A percentile compares a stretch with the other conserved stretches of the same genome.
phyloP scores from a whole-genome alignment of 2,888 invertebrate genomes.

The Pyrocoelia pectoralis region DNA sequence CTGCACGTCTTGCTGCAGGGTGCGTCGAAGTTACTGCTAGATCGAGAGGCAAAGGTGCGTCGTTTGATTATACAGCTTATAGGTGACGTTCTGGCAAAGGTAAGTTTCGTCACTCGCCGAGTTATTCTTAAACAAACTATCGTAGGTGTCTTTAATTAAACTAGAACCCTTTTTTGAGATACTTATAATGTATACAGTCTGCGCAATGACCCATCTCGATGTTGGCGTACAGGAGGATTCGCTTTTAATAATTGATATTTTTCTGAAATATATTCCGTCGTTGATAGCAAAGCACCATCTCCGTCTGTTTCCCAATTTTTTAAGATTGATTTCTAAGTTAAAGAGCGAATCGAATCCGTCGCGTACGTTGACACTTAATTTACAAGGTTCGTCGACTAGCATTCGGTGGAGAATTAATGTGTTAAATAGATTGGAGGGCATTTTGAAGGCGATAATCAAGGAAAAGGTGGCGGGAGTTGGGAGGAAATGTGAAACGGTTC shows the following conservation, averaged over 20 bases:
- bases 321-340: slow-evolving; percentile 84
- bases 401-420: slow-evolving; percentile 83
- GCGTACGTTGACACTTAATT: slow-evolving; percentile 72
- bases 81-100: slow-evolving; percentile 58
- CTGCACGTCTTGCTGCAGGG: slow-evolving; percentile 75
- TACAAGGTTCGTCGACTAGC: slow-evolving; percentile 76
- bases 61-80: slow-evolving; percentile 67
- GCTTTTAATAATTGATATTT: slow-evolving; percentile 76
- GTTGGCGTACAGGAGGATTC: slow-evolving; percentile 84
- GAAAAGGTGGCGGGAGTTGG: background rate
- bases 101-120: too few relatives aligned
- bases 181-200: slow-evolving; percentile 80
- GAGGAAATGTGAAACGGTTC: background rate
- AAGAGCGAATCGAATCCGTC: slow-evolving; percentile 70
- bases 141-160: slow-evolving; percentile 61
- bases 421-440: slow-evolving; percentile 72
- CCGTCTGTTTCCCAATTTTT: slow-evolving; percentile 79
- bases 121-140: slow-evolving; percentile 10
- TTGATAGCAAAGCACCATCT: slow-evolving; percentile 73
- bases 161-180: slow-evolving; percentile 79
- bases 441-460: slow-evolving; percentile 60
- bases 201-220: slow-evolving; percentile 91
- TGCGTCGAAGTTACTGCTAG: slow-evolving; percentile 73
- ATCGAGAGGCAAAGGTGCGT: slow-evolving; percentile 72
- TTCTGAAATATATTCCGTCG: slow-evolving; percentile 72